Evolutionary conservation across 2,113 vertebrate species (phyloP).

Genomic region (Chionomys nivalis): DNA sequence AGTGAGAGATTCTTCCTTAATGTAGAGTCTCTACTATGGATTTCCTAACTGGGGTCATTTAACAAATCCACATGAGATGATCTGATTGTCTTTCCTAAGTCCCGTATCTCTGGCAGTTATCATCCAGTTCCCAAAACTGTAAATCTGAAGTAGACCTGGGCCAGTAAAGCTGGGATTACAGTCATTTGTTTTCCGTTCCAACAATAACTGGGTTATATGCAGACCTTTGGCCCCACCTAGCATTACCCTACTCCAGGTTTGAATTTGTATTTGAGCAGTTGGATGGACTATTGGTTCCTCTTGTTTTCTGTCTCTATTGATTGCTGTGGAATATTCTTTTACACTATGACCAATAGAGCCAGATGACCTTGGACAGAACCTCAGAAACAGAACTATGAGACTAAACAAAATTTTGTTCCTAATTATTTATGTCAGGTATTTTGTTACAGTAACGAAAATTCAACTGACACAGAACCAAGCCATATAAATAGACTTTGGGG

Average conservation of each 20-base stretch:
- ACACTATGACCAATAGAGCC: no score
- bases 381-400: background rate
- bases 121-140: background rate
- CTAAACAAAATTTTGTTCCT: background rate
- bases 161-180: background rate
- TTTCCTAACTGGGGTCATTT: background rate
- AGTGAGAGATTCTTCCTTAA: background rate
- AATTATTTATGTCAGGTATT: background rate
- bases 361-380: background rate
- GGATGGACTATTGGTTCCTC: background rate
- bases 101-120: background rate
- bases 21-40: background rate
- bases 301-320: background rate
- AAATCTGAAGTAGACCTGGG: background rate
- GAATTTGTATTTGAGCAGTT: background rate
- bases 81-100: constrained; percentile 32
- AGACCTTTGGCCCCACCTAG: background rate
- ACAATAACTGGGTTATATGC: constrained; percentile 26
- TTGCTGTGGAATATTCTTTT: background rate
- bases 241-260: background rate
- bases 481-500: background rate
- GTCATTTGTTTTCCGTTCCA: constrained; percentile 1
- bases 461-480: background rate
- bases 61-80: background rate
- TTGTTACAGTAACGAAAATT: background rate